Conservation (phyloP, 2,113 vertebrate genomes). For the Cynoglossus semilaevis region DNA sequence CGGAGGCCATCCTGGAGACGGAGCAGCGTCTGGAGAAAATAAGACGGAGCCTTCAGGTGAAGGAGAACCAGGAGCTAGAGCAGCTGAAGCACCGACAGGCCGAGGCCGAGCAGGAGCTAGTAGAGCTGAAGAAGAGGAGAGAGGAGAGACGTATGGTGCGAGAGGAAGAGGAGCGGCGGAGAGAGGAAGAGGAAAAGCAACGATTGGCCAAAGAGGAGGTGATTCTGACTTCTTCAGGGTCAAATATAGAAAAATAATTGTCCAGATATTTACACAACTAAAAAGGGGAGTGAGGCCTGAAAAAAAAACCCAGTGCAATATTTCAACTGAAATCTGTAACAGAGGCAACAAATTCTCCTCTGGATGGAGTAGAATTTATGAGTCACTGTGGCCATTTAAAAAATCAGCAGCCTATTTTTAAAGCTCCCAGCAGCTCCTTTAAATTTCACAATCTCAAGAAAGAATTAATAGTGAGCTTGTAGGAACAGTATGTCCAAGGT, state of each 20-base stretch:
- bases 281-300: neutral
- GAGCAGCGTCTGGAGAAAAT: constrained; percentile 78
- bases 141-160: constrained; percentile 64
- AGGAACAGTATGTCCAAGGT: no score
- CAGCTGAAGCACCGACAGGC: constrained; percentile 53
- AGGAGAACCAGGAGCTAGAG: constrained; percentile 75
- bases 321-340: neutral
- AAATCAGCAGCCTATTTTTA: neutral
- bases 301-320: neutral
- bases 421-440: neutral
- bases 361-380: neutral
- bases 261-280: neutral
- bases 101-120: constrained; percentile 72
- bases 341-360: neutral
- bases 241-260: neutral
- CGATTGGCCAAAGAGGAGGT: constrained; percentile 77
- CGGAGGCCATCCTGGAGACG: constrained; percentile 57
- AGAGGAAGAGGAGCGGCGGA: constrained; percentile 63
- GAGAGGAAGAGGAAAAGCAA: constrained; percentile 67
- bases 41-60: constrained; percentile 59
- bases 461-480: no score
- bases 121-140: constrained; percentile 73
- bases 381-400: neutral
- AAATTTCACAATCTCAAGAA: neutral
- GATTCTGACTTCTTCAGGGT: neutral